Percentiles rank a stretch among this genome's conserved stretches.
Evolutionary conservation across 2,797 vertebrate genomes (phyloP).

Genomic region (Poecilia wingei): DNA sequence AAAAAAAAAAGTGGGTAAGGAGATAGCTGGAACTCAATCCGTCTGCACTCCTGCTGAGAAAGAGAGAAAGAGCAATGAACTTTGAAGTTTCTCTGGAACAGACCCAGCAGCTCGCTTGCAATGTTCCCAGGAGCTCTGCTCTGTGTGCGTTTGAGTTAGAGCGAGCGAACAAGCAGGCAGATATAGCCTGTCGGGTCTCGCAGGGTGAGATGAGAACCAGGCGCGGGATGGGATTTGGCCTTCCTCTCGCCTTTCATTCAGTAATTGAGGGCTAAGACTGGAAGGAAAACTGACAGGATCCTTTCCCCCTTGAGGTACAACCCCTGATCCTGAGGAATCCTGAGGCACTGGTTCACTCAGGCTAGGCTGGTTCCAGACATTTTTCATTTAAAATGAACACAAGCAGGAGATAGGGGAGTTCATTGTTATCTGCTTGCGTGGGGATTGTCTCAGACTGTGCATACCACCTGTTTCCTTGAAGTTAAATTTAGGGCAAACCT

Average conservation of each 20-base stretch:
- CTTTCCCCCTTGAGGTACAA: constrained; percentile 47
- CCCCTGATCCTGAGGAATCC: constrained; percentile 38
- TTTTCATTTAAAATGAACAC: constrained; percentile 61
- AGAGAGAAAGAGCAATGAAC: constrained; percentile 69
- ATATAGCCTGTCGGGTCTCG: constrained; percentile 52
- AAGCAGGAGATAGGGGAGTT: constrained; percentile 41
- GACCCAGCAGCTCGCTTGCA: constrained; percentile 55
- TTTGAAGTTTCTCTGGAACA: constrained; percentile 65
- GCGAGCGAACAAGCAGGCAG: constrained; percentile 46
- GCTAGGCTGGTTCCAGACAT: constrained; percentile 31
- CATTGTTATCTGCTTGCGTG: constrained; percentile 44
- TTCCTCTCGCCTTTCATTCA: constrained; percentile 63
- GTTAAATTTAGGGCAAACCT: constrained; percentile 31
- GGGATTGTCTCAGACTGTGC: constrained; percentile 44
- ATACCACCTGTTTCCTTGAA: constrained; percentile 41
- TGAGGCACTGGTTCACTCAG: constrained; percentile 30
- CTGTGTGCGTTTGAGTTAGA: constrained; percentile 50
- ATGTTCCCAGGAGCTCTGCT: constrained; percentile 60
- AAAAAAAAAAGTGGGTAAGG: constrained; percentile 16
- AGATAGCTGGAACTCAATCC: constrained; percentile 40
- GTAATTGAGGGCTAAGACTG: constrained; percentile 72
- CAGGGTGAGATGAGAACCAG: constrained; percentile 58
- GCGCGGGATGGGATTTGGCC: constrained; percentile 56
- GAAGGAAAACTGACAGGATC: constrained; percentile 57
- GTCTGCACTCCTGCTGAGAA: constrained; percentile 48